Evolutionary conservation across 2,113 vertebrate genomes (phyloP), one percentile per base, ranked within the genome.

Genomic region (Oceanodroma tethys): DNA sequence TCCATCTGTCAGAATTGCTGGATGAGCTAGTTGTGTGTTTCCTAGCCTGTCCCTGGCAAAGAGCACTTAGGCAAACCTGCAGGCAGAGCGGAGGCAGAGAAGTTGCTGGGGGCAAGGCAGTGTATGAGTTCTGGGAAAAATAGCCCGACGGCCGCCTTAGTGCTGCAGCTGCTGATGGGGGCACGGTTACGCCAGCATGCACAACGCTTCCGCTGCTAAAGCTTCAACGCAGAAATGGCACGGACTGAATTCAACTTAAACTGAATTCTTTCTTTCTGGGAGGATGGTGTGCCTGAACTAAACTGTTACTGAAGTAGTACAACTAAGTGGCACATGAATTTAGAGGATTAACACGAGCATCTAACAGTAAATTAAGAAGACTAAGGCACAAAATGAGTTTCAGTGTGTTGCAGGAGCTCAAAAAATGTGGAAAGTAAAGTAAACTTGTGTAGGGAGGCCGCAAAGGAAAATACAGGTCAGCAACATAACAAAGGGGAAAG

Each of bases 371-470:
- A 66, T 55, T 34, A 32, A 42, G 32, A 74, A 27, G 14, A 45
- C 17, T 43, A 76, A 52, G 12, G 50, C 12, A 45, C 4, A 67
- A 48, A 56, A 8, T 66, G 15, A 53, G 15, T 42, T 85, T 84
- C 10, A 56, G 36, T 45, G 9, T 62, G 13, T 65, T 53, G 14
- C 20, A 75, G 16, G 30, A 36, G 11, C 40, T 48, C 34, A 74
- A 91, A 65, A 88, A 82, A 53, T 13, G 18, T 63, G 17, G 30
- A 52, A 71, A 71, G 25, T 65, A 15, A 63, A 48, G 4, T n/a
- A 45, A 88, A 85, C 14, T 79, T 7, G 0, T n/a, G 16, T 9
- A 11, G 16, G 5, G 9, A 3, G 2, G 9, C 16, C 53, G n/a
- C 9, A 60, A 74, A 79, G 7, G 38, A 85, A 68, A 68, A 52